phyloP scores from a whole-genome alignment of 2,113 vertebrate species.

The Gobio gobio region DNA sequence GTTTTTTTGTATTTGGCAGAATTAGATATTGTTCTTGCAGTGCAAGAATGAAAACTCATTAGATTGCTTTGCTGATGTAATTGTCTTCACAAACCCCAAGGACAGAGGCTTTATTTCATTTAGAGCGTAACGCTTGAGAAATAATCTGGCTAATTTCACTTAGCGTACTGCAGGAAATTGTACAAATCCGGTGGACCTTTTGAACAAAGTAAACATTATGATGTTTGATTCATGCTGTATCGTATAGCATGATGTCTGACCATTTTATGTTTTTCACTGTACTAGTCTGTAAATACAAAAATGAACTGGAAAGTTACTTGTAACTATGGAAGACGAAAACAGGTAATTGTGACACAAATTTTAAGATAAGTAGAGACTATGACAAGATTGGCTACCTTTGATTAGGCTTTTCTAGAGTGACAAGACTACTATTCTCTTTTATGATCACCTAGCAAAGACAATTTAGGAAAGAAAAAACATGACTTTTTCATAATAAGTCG shows the following conservation, averaged over 20 bases:
- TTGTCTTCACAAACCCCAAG: conserved; percentile 36
- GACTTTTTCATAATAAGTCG: no score
- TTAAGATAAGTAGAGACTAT: not conserved
- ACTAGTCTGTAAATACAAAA: not conserved
- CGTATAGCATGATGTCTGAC: no score
- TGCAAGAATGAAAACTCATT: conserved; percentile 47
- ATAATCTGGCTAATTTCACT: conserved; percentile 41
- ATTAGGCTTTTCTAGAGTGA: no score
- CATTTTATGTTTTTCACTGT: not conserved
- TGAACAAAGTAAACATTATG: not conserved
- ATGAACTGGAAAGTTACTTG: not conserved
- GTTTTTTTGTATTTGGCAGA: conserved; percentile 28
- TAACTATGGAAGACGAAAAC: not conserved
- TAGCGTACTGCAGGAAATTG: conserved; percentile 31
- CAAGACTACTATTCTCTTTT: no score
- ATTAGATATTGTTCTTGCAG: conserved; percentile 45
- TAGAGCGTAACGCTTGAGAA: conserved; percentile 21
- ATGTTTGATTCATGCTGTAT: not conserved
- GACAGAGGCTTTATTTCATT: conserved; percentile 47
- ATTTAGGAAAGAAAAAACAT: no score
- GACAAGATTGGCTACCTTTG: no score
- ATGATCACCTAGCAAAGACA: no score
- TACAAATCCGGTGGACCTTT: conserved; percentile 9
- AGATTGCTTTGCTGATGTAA: conserved; percentile 26
- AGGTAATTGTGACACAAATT: not conserved